These are phyloP conservation scores for Gavialis gangeticus DNA, from an alignment of 2,113 vertebrate genomes.

Conservation along the genomic window DNA sequence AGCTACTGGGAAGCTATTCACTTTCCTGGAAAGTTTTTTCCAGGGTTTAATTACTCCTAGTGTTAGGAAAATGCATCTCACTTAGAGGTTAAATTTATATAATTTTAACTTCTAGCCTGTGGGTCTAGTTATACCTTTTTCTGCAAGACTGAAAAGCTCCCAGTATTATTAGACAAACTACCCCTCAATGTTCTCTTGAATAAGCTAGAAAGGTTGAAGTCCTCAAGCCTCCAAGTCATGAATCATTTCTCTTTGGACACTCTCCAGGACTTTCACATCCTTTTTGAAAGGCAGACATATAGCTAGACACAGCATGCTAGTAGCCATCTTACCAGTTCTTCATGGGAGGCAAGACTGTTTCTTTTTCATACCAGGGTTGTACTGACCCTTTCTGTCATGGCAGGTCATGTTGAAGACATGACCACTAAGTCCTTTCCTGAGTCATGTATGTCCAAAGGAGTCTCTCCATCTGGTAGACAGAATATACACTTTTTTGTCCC, in stretches of 20 bases:
- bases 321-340: background rate
- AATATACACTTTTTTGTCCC: background rate
- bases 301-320: background rate
- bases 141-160: background rate
- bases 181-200: background rate
- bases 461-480: no score
- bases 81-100: background rate
- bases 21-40: accelerated
- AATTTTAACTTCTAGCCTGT: background rate
- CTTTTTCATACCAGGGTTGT: background rate
- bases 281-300: background rate
- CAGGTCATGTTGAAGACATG: background rate
- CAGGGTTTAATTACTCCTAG: background rate
- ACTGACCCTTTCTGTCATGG: no score
- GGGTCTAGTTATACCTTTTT: background rate
- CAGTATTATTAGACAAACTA: background rate
- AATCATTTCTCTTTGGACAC: background rate
- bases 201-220: background rate
- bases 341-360: background rate
- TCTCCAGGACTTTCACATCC: background rate
- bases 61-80: background rate
- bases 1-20: background rate
- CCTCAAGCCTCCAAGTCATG: background rate
- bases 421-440: accelerated
- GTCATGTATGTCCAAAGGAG: background rate